Evolutionary conservation across 2,888 invertebrate genomes (phyloP).

Genomic region (Pyrocoelia pectoralis): DNA sequence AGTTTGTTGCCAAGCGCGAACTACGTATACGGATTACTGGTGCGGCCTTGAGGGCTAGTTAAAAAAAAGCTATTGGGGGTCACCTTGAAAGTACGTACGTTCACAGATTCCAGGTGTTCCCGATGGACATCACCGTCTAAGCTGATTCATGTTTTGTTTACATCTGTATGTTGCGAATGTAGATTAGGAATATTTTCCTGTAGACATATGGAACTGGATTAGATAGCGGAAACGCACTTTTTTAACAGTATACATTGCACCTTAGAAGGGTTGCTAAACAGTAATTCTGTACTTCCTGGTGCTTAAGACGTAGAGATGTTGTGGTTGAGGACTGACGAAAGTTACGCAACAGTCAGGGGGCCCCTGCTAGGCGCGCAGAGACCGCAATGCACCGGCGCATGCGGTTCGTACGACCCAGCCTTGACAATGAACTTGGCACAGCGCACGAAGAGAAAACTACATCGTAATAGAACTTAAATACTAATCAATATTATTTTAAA

Average conservation of each 20-base stretch:
- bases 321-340: constrained; percentile 46
- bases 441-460: constrained; percentile 45
- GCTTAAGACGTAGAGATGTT: constrained; percentile 49
- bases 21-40: constrained; percentile 49
- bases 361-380: constrained; percentile 52
- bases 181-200: neutral
- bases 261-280: constrained; percentile 51
- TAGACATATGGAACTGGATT: constrained; percentile 13
- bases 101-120: constrained; percentile 37
- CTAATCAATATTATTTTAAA: constrained; percentile 26
- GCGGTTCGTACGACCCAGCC: constrained; percentile 63
- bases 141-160: constrained; percentile 38
- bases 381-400: constrained; percentile 69
- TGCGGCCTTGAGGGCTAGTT: constrained; percentile 48
- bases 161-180: constrained; percentile 15
- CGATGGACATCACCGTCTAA: constrained; percentile 42
- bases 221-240: neutral
- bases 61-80: constrained; percentile 53
- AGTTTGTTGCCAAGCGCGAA: constrained; percentile 52
- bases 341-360: constrained; percentile 53
- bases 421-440: constrained; percentile 85
- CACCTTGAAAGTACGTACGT: constrained; percentile 50
- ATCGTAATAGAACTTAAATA: constrained; percentile 17
- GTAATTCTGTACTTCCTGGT: constrained; percentile 43
- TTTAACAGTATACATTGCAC: constrained; percentile 3